Evolutionary conservation across 2,113 vertebrate genomes (phyloP).

Genomic region (Hemiprocne comata): DNA sequence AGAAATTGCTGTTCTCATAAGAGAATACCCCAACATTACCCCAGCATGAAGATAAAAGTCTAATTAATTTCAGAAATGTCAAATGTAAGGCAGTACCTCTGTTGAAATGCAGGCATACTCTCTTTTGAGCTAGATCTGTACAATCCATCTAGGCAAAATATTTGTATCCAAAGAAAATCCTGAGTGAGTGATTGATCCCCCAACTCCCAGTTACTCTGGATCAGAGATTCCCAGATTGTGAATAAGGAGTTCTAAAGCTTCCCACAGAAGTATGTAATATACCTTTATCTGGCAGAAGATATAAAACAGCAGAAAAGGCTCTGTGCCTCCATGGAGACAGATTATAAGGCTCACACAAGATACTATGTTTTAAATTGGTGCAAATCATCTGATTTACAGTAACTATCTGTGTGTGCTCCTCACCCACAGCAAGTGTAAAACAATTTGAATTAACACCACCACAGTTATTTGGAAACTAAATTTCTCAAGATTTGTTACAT

Average conservation of each 20-base stretch:
- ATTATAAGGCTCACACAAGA: conserved; percentile 42
- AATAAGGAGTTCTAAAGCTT: not conserved
- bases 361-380: conserved; percentile 5
- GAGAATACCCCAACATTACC: not conserved
- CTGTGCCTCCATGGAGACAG: conserved; percentile 34
- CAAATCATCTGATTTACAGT: conserved; percentile 64
- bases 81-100: not conserved
- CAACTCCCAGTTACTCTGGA: not conserved
- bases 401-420: conserved; percentile 31
- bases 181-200: not conserved
- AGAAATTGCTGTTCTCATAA: not conserved
- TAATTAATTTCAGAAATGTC: not conserved
- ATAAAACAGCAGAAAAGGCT: conserved; percentile 1
- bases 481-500: conserved; percentile 44
- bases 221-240: not conserved
- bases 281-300: not conserved
- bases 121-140: not conserved
- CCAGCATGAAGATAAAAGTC: not conserved
- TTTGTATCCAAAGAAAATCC: not conserved
- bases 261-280: not conserved
- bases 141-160: not conserved
- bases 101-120: fast-evolving
- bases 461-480: conserved; percentile 55
- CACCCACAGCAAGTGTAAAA: conserved; percentile 48
- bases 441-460: conserved; percentile 54